These are phyloP conservation scores for Phycodurus eques DNA, from an alignment of 2,113 vertebrate species.

Conservation along the genomic window DNA sequence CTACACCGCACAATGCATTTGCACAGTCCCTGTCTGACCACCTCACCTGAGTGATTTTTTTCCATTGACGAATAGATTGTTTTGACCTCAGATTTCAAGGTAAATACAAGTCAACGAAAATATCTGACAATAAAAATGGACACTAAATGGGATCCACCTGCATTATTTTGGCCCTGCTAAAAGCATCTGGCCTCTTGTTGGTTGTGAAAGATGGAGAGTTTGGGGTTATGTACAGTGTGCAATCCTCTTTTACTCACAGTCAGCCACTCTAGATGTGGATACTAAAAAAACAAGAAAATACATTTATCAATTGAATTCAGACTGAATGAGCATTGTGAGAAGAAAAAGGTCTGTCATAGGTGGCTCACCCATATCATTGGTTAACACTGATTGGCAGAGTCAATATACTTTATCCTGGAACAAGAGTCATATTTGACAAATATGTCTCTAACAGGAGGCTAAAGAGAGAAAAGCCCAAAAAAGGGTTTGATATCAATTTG, in stretches of 20 bases:
- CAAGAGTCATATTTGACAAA: too few relatives aligned
- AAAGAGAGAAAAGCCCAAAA: too few relatives aligned
- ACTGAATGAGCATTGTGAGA: constrained; percentile 76
- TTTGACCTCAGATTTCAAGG: constrained; percentile 29
- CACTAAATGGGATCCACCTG: background rate
- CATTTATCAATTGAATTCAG: constrained; percentile 88
- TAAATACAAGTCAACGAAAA: constrained; percentile 26
- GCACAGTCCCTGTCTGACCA: constrained; percentile 4
- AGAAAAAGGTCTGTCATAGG: too few relatives aligned
- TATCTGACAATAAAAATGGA: constrained; percentile 37
- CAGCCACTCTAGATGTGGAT: constrained; percentile 56
- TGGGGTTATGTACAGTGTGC: background rate
- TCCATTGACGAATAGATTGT: constrained; percentile 26
- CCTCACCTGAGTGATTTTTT: constrained; percentile 31
- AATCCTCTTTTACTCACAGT: background rate
- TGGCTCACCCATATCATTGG: too few relatives aligned
- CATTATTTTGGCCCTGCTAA: constrained; percentile 28
- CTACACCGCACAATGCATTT: constrained; percentile 15
- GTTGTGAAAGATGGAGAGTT: constrained; percentile 11
- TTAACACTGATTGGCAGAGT: too few relatives aligned
- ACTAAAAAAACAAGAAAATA: constrained; percentile 87
- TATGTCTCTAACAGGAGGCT: too few relatives aligned
- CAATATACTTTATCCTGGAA: too few relatives aligned
- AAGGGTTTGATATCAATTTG: too few relatives aligned
- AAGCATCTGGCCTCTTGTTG: constrained; percentile 27